Conservation (phyloP, 2,113 vertebrate genomes). For the Mus pahari region DNA sequence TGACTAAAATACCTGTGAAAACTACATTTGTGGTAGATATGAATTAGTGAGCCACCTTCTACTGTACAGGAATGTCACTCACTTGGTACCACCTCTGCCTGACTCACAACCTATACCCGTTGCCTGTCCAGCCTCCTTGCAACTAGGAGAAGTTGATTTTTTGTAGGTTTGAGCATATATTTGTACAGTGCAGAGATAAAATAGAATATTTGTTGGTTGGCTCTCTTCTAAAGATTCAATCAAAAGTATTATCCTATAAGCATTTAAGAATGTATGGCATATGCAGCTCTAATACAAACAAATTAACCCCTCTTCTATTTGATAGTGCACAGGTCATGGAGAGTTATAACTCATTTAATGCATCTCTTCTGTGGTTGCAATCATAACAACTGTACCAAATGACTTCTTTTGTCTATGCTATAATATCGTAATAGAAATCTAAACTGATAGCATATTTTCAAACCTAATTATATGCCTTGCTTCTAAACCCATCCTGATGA, state of each 20-base stretch:
- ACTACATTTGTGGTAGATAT: background rate
- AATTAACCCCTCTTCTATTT: constrained; percentile 78
- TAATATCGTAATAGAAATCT: constrained; percentile 86
- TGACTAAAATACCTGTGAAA: background rate
- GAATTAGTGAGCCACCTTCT: background rate
- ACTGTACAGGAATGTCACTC: background rate
- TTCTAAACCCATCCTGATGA: constrained; percentile 83
- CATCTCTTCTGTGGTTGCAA: constrained; percentile 84
- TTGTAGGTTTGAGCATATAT: background rate
- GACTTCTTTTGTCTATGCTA: constrained; percentile 85
- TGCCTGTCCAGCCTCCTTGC: background rate
- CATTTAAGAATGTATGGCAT: constrained; percentile 76
- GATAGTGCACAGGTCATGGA: constrained; percentile 78
- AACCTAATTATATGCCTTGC: constrained; percentile 84
- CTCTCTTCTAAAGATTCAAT: constrained; percentile 72
- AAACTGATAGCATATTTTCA: constrained; percentile 85
- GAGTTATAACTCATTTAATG: constrained; percentile 81
- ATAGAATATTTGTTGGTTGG: constrained; percentile 69
- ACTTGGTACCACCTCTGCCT: background rate
- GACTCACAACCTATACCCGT: background rate
- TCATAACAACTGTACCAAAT: constrained; percentile 86
- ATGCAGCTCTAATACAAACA: constrained; percentile 79
- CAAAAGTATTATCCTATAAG: constrained; percentile 83
- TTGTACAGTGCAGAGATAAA: constrained; percentile 41
- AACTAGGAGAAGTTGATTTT: background rate